Evolutionary conservation across 2,113 vertebrate species (phyloP).

Genomic region (Proteles cristata): DNA sequence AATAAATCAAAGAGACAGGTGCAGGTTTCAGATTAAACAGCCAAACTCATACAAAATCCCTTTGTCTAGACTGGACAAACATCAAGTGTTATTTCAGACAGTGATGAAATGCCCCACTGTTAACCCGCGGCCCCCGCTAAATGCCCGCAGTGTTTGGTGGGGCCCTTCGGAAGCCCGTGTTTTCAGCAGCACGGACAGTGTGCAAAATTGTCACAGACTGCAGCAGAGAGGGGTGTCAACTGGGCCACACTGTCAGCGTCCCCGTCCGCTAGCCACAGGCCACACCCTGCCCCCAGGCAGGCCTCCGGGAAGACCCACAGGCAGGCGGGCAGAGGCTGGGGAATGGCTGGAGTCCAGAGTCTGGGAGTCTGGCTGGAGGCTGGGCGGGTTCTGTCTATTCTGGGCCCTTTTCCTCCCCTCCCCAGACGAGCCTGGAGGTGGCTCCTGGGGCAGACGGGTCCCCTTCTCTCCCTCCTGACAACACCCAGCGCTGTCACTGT

Average conservation of each 20-base stretch:
- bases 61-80: constrained; percentile 87
- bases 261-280: background rate
- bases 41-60: constrained; percentile 84
- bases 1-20: constrained; percentile 84
- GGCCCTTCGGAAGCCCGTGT: constrained; percentile 23
- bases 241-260: background rate
- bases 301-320: background rate
- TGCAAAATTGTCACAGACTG: constrained; percentile 45
- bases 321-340: background rate
- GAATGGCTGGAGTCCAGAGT: accelerated
- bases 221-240: constrained; percentile 7
- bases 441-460: accelerated
- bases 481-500: accelerated
- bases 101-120: constrained; percentile 87
- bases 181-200: constrained; percentile 42
- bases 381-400: background rate
- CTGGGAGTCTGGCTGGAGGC: background rate
- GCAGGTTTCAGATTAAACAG: constrained; percentile 85
- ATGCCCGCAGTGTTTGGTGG: constrained; percentile 82
- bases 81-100: constrained; percentile 81
- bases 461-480: accelerated
- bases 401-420: background rate
- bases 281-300: background rate
- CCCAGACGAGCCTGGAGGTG: accelerated
- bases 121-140: constrained; percentile 70